phyloP scores from a whole-genome alignment of 1,140 invertebrate species.

The Formica selysi region DNA sequence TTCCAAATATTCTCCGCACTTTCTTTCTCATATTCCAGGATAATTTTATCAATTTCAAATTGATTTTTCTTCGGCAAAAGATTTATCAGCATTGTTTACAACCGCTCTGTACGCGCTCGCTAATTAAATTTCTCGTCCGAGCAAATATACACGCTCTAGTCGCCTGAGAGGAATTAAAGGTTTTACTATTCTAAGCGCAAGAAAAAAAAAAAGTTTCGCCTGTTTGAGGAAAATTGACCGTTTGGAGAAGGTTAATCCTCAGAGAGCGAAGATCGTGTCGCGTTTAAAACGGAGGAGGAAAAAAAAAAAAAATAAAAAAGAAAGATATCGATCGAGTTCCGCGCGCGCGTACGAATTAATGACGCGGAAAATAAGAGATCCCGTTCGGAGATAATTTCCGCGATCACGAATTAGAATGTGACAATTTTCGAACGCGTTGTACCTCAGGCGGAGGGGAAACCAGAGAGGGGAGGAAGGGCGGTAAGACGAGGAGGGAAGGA shows the following conservation, averaged over 20 bases:
- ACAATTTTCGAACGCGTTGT: conserved; percentile 43
- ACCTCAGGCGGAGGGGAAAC: not conserved
- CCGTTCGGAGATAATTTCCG: conserved; percentile 42
- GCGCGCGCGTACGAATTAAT: conserved; percentile 38
- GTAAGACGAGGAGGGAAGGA: no score
- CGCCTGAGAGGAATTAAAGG: conserved; percentile 18
- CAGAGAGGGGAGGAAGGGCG: not conserved
- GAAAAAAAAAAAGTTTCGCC: not conserved
- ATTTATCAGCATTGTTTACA: not conserved
- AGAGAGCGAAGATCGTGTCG: conserved; percentile 26
- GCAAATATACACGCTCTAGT: conserved; percentile 28
- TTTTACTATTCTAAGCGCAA: not conserved
- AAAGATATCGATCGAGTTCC: conserved; percentile 32
- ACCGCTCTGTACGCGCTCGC: not conserved
- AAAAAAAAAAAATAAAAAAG: not conserved
- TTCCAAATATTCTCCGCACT: not conserved
- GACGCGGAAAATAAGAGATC: conserved; percentile 51
- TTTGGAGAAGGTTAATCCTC: conserved; percentile 30
- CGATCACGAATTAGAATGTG: conserved; percentile 54
- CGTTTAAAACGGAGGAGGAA: conserved; percentile 13
- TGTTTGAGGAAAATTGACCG: conserved; percentile 41
- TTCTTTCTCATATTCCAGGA: not conserved
- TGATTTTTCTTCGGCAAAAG: not conserved
- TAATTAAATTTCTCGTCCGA: conserved; percentile 24
- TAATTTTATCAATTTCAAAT: not conserved